Evolutionary conservation across 2,797 vertebrate species (phyloP).

Genomic region (Staurois parvus): DNA sequence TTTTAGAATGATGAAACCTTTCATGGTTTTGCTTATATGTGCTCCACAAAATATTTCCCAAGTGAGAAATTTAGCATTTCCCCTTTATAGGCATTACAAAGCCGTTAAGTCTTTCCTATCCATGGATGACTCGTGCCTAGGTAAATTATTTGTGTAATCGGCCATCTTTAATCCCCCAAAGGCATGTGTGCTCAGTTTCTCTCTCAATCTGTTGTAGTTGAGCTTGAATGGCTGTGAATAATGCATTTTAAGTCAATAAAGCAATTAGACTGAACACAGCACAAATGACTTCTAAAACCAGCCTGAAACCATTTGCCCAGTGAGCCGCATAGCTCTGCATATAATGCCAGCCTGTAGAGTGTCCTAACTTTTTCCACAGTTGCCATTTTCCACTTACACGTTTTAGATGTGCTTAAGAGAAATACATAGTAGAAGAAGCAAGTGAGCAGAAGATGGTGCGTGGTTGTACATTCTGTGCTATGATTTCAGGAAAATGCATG

Average conservation of each 20-base stretch:
- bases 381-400: not conserved
- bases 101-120: not conserved
- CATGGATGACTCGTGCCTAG: not conserved
- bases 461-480: no score
- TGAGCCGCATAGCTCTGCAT: not conserved
- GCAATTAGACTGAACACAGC: conserved; percentile 53
- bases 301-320: conserved; percentile 29
- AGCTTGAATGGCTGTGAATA: conserved; percentile 52
- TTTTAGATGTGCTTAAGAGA: not conserved
- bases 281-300: conserved; percentile 34
- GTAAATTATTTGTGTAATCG: conserved; percentile 44
- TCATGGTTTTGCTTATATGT: not conserved
- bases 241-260: conserved; percentile 60
- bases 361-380: not conserved
- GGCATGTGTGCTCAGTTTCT: conserved; percentile 32
- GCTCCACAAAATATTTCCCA: not conserved
- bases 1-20: not conserved
- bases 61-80: not conserved
- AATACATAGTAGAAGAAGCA: not conserved
- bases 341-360: not conserved
- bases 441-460: no score
- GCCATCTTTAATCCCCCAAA: conserved; percentile 41
- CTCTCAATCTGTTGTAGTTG: conserved; percentile 43
- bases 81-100: not conserved
- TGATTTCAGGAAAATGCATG: no score